A percentile compares a stretch with the other conserved stretches of the same genome.
Conservation (phyloP, 2,113 vertebrate species). For the Himantopus leucocephalus region DNA sequence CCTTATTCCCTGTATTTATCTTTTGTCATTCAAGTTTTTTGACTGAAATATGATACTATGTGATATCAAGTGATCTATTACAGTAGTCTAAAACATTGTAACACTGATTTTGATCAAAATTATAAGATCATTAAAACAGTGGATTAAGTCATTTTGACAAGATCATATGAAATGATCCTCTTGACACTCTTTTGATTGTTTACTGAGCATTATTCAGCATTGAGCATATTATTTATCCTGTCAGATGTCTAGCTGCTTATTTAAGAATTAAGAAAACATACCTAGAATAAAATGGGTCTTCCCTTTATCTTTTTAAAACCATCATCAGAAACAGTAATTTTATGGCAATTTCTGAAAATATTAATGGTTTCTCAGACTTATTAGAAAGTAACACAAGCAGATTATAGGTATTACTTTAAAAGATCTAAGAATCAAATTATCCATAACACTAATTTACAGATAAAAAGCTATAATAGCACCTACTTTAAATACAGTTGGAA, state of each 20-base stretch:
- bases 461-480: background rate
- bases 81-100: background rate
- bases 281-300: background rate
- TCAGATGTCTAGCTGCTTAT: background rate
- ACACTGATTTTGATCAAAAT: background rate
- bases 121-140: background rate
- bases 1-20: background rate
- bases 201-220: background rate
- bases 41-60: background rate
- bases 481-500: background rate
- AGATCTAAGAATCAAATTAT: background rate
- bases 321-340: background rate
- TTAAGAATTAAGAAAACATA: background rate
- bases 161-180: background rate
- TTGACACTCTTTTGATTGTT: background rate
- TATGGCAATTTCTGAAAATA: background rate
- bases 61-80: background rate
- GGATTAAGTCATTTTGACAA: background rate
- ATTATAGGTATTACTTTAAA: background rate
- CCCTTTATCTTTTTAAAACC: background rate
- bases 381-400: background rate
- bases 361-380: background rate
- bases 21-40: background rate
- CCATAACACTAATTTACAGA: background rate
- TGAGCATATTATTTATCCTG: background rate